Evolutionary conservation across 2,113 vertebrate species (phyloP).

Genomic region (Rhinolophus ferrumequinum): DNA sequence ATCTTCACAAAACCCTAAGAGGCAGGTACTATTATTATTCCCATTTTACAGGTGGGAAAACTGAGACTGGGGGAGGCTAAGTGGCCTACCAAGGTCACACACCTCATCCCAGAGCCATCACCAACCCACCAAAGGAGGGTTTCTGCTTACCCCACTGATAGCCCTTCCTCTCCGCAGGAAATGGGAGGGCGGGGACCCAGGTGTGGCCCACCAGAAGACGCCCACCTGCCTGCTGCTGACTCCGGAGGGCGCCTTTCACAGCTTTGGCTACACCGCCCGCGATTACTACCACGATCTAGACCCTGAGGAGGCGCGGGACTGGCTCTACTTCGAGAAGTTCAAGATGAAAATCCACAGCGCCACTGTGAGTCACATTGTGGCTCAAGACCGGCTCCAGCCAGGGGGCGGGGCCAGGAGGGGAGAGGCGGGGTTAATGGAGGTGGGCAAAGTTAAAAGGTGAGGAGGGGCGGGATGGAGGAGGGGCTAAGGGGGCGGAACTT

Average conservation of each 20-base stretch:
- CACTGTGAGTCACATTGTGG: constrained; percentile 85
- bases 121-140: neutral
- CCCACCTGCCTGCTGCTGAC: constrained; percentile 96
- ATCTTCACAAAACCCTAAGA: neutral
- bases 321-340: constrained; percentile 99
- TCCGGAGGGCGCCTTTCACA: constrained; percentile 94
- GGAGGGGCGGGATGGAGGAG: accelerated
- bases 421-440: neutral
- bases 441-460: neutral
- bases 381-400: neutral
- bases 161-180: constrained; percentile 87
- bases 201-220: constrained; percentile 98
- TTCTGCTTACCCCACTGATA: neutral
- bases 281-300: constrained; percentile 97
- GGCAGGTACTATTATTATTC: neutral
- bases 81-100: neutral
- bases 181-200: constrained; percentile 97
- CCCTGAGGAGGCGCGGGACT: constrained; percentile 94
- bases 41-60: neutral
- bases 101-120: neutral
- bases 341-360: constrained; percentile 99
- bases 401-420: neutral
- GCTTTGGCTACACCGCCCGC: constrained; percentile 95
- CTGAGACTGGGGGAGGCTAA: neutral
- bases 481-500: neutral